phyloP scores from a whole-genome alignment of 2,797 vertebrate species.

The Podargus strigoides region DNA sequence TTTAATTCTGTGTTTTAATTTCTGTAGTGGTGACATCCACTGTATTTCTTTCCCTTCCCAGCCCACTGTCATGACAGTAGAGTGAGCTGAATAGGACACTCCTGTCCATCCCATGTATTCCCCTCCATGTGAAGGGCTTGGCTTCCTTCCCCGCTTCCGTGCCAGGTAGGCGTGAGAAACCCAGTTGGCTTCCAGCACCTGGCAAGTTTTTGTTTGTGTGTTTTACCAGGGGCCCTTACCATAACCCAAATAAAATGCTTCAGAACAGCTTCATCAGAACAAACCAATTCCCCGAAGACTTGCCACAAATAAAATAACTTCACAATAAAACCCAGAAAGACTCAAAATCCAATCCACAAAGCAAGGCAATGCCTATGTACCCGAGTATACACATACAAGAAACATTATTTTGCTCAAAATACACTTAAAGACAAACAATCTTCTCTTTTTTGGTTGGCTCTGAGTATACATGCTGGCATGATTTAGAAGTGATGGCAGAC shows the following conservation, averaged over 20 bases:
- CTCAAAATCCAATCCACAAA: neutral
- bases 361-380: neutral
- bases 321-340: neutral
- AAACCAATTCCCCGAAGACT: neutral
- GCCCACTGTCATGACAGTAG: neutral
- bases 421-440: rapidly evolving
- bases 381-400: neutral
- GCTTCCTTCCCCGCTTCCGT: neutral
- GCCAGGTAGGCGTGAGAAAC: neutral
- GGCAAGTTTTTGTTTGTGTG: neutral
- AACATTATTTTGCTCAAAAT: neutral
- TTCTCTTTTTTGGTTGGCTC: neutral
- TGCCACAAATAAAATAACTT: neutral
- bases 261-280: neutral
- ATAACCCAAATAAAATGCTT: neutral
- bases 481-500: neutral
- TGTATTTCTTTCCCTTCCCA: neutral
- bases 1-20: neutral
- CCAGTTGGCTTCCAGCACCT: neutral
- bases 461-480: neutral
- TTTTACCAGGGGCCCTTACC: neutral
- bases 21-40: neutral
- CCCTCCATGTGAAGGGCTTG: neutral
- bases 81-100: neutral
- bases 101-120: neutral